Base-by-base conservation (phyloP, 2,888 invertebrate genomes). In the Ectemnius cavifrons region DNA sequence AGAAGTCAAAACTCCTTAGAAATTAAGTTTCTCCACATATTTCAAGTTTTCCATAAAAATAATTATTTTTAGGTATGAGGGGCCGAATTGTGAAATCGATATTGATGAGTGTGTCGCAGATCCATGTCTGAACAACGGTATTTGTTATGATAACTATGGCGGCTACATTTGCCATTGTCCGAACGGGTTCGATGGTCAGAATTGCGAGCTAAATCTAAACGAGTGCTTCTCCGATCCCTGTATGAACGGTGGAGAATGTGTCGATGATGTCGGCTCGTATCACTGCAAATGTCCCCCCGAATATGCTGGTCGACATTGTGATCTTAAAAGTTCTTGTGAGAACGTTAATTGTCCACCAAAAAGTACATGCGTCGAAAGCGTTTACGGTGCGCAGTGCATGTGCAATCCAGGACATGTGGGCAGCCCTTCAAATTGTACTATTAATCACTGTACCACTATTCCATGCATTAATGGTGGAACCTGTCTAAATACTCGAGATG, bases 81-180 rank as follows among this genome's bases (percentile, higher is more conserved):
- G 97, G 4, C 88, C 92, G 11, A 92, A 94, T 11, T 97, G 97
- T 90, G 95, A 96, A 84, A 89, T 92, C 16, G 96, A 97, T 91
- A 94, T 97, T 83, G 94, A 97, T 91, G 97, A 97, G 91, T 97
- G 97, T 89, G 85, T 90, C 65, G 92, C 92, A 78, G 93, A 93
- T 77, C 96, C 96, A 16, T 95, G 95, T 85, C 88, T 93, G 62
- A 96, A 96, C 82, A 93, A 94, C 79, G 97, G 96, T 28, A 92
- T 93, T 59, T 97, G 97, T 91, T 96, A 94, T 90, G 96, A 97
- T 91, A 96, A 94, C 68, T 96, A 96, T 90, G 97, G 97, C 14
- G 93, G 94, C 64, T 97, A 94, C 87, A 92, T 94, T 80, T 97
- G 97, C 89, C 94, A 95, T 84, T 97, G 97, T 90, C 92, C 92